Evolutionary conservation across 2,888 invertebrate genomes (phyloP).

Genomic region (Aspidapion aeneum): DNA sequence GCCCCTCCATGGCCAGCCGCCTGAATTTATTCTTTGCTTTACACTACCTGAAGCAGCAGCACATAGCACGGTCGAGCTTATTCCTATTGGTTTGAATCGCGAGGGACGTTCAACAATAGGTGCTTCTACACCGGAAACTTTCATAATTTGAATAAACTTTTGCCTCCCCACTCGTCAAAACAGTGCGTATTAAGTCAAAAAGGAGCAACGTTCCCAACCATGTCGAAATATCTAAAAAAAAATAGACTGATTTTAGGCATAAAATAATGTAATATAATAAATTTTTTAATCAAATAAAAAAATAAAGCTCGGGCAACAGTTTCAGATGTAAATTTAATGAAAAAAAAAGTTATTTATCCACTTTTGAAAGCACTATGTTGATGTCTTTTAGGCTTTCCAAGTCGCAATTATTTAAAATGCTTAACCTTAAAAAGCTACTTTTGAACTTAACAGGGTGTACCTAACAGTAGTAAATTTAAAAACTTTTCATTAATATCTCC

Average conservation of each 20-base stretch:
- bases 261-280: neutral
- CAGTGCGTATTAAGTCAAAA: neutral
- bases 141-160: neutral
- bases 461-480: too few relatives aligned
- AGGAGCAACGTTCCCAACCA: neutral
- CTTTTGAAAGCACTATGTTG: too few relatives aligned
- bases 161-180: neutral
- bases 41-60: conserved; percentile 19
- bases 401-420: too few relatives aligned
- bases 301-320: too few relatives aligned
- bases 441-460: too few relatives aligned
- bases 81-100: conserved; percentile 22
- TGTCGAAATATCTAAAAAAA: neutral
- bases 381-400: too few relatives aligned
- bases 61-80: conserved; percentile 14
- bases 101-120: conserved; percentile 20
- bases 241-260: neutral
- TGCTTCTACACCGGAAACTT: conserved; percentile 20
- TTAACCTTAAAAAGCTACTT: too few relatives aligned
- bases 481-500: too few relatives aligned
- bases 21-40: neutral
- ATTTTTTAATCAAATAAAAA: neutral
- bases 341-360: too few relatives aligned
- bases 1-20: conserved; percentile 17
- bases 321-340: too few relatives aligned